Evolutionary conservation across 2,113 vertebrate genomes (phyloP).

Genomic region (Reinhardtius hippoglossoides): DNA sequence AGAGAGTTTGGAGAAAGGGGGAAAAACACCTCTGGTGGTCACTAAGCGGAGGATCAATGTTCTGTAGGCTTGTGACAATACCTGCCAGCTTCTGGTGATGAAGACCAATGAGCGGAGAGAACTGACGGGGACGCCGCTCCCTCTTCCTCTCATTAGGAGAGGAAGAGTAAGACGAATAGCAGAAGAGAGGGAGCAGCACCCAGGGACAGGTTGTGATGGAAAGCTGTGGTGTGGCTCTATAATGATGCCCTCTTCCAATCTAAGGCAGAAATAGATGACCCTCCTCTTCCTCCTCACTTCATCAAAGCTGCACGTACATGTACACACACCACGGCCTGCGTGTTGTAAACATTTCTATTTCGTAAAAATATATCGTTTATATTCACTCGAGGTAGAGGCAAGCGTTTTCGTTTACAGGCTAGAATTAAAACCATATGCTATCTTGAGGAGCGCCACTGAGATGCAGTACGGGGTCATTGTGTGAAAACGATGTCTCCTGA

Average conservation of each 20-base stretch:
- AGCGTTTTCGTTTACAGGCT: not conserved
- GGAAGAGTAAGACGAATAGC: conserved; percentile 24
- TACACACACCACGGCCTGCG: not conserved
- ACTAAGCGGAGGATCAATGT: conserved; percentile 9
- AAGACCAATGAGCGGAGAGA: not conserved
- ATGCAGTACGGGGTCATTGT: not conserved
- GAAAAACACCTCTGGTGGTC: conserved; percentile 1
- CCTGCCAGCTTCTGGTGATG: conserved; percentile 34
- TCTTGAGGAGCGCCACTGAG: not conserved
- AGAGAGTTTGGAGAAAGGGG: not conserved
- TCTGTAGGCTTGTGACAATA: conserved; percentile 13
- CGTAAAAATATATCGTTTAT: not conserved
- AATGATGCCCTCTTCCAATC: conserved; percentile 47
- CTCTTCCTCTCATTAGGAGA: not conserved
- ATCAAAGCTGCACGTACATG: conserved; percentile 16
- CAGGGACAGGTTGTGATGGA: conserved; percentile 35
- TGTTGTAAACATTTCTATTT: not conserved
- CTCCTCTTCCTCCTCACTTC: conserved; percentile 1
- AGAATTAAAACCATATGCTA: not conserved
- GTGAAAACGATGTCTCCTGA: not conserved
- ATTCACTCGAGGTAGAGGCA: not conserved
- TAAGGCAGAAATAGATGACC: conserved; percentile 45
- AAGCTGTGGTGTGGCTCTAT: conserved; percentile 42
- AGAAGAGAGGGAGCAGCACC: not conserved
- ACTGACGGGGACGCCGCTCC: not conserved